Evolutionary conservation across 1,140 invertebrate genomes (phyloP), one percentile per base, ranked within the genome.

Genomic region (Panagrolaimus sp.): DNA sequence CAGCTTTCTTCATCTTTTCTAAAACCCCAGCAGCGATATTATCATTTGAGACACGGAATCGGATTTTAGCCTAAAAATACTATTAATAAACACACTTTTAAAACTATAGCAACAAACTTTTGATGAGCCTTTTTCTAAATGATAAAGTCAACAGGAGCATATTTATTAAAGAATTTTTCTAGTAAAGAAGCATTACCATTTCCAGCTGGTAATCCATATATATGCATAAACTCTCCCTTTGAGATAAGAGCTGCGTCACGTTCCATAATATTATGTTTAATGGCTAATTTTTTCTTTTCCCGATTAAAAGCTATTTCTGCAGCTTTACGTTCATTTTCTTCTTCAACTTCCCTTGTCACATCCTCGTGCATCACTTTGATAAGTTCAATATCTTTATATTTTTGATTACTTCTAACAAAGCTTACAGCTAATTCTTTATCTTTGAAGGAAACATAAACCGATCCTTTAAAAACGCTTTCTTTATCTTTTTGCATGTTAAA

Each of bases 381-480:
- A 5, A 83, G 63, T 16, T 85, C 83, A 76, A 85, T 87, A 85
- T 84, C 88, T 87, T 91, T 89, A 87, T 88, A 90, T 73, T 89
- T 89, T 67, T 86, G 86, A 7, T 89, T 88, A 2, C 83, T 87
- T 2, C 90, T 90, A 25, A 88, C 86, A 83, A 89, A 91, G 81
- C 91, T 90, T 0, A 91, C 74, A 42, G 85, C 86, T 51, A 85
- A 83, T 72, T 90, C 88, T 14, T 89, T 88, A 74, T 88, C 87
- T 64, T 92, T 91, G 63, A 93, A 96, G 3, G 90, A 89, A 23
- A 89, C 87, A 85, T 93, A 93, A 63, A 93, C 88, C 8, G 92
- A 95, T 48, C 93, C 93, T 85, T 96, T 91, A 78, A 92, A 93
- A 11, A 71, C 62, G 25, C 69, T 71, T 16, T 63, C 65, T 46